Evolutionary conservation across 2,888 invertebrate genomes (phyloP), one percentile per base, ranked within the genome.

Genomic region (Arenicola marina): DNA sequence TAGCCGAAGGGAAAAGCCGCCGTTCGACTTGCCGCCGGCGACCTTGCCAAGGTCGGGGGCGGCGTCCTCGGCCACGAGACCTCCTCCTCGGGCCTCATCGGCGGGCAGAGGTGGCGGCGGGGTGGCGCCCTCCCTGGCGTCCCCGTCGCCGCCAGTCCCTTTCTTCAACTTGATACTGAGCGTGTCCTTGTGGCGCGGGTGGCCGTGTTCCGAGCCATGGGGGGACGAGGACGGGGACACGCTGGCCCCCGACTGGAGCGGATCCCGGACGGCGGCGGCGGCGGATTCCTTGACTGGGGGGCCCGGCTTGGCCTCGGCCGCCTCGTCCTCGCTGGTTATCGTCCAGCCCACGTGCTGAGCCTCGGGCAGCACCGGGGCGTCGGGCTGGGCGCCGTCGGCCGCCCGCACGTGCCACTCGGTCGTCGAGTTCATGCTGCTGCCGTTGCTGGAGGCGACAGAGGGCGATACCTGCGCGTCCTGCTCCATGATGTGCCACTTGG

Each of bases 341-440:
- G 48, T 48, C 48, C 48, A 48, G 15, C 18, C 18, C 24, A 24
- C 24, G 15, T 11, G 26, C 26, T 11, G 48, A n/a, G 48, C 48
- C 18, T 11, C 18, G 11, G 38, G 38, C 15, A 21, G 48, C 26
- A 21, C 48, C 11, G 48, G 48, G 7, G 7, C 26, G 11, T 7
- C 24, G 48, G 11, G 48, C 24, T 48, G 11, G 15, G 7, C 48
- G 7, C 7, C 24, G 15, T 48, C n/a, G n/a, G n/a, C n/a, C n/a
- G n/a, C n/a, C 7, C 48, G 15, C 15, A 48, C 48, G 33, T 75
- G 73, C 83, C 83, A 83, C 28, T 77, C 82, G 53, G 79, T 76
- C 1, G 83, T 82, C 7, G 82, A 83, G 64, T 79, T 81, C 4
- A 78, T 74, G 69, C 79, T 80, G 34, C 75, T 76, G 56, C 66